phyloP scores from a whole-genome alignment of 2,888 invertebrate species.

The Eupithecia insigniata region DNA sequence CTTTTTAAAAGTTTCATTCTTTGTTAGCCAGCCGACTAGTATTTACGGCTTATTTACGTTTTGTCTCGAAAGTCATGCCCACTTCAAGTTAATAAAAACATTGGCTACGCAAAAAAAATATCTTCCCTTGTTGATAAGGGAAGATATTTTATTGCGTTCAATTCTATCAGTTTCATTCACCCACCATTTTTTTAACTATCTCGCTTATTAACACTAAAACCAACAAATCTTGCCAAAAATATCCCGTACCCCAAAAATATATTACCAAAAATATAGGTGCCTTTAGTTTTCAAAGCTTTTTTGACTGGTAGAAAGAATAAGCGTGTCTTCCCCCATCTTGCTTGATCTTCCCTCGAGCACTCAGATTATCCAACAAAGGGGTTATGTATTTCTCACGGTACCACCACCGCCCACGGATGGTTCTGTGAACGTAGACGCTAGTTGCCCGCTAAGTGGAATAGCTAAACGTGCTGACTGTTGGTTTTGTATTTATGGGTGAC shows the following conservation, averaged over 20 bases:
- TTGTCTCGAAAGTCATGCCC: not conserved
- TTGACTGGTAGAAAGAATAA: not conserved
- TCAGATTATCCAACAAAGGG: slow-evolving; percentile 51
- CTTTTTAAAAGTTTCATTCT: not conserved
- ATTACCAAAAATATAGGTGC: not conserved
- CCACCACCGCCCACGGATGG: slow-evolving; percentile 74
- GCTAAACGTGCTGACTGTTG: slow-evolving; percentile 42
- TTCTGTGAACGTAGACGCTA: slow-evolving; percentile 41
- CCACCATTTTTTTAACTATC: not conserved
- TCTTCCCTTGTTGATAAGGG: no score
- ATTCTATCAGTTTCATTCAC: not conserved
- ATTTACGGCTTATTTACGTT: not conserved
- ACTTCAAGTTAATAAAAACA: not conserved
- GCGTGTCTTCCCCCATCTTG: not conserved
- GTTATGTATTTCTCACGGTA: slow-evolving; percentile 80
- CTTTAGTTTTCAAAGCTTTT: not conserved
- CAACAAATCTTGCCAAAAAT: not conserved
- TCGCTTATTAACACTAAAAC: not conserved
- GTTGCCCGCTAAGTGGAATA: slow-evolving; percentile 45
- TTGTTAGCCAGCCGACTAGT: not conserved
- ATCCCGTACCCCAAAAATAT: no score
- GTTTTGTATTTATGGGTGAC: slow-evolving; percentile 32
- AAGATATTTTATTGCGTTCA: no score
- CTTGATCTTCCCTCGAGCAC: not conserved
- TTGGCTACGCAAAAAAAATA: no score